Conservation (phyloP, 2,113 vertebrate species). For the Lepisosteus oculatus region DNA sequence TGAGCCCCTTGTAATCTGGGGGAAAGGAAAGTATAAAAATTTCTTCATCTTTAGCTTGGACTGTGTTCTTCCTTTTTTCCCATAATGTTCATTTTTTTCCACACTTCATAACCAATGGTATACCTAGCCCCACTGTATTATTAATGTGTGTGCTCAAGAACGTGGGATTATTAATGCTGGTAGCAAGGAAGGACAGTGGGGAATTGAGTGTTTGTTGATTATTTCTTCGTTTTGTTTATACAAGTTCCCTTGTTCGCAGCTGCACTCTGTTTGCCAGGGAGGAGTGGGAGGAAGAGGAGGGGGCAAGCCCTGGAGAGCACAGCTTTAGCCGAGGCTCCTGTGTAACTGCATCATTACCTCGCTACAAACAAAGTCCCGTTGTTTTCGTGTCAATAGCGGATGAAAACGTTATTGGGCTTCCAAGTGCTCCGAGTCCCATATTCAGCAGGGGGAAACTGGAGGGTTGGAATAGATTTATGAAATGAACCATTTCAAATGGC, state of each 20-base stretch:
- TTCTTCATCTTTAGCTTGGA: too few species aligned
- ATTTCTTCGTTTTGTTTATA: constrained; percentile 69
- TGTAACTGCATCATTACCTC: constrained; percentile 71
- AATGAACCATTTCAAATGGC: constrained; percentile 87
- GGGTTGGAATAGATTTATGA: constrained; percentile 80
- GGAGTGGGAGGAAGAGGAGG: constrained; percentile 15
- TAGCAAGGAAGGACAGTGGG: constrained; percentile 57
- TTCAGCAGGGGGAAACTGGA: constrained; percentile 54
- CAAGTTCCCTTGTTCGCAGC: constrained; percentile 59
- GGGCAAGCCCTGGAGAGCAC: constrained; percentile 56
- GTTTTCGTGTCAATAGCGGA: constrained; percentile 70
- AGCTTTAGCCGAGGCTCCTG: constrained; percentile 57
- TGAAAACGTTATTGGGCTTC: constrained; percentile 79
- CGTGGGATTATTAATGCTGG: constrained; percentile 59
- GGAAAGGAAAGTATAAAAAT: too few species aligned
- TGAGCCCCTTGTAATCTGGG: too few species aligned
- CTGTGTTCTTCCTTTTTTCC: background rate
- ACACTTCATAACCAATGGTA: constrained; percentile 39
- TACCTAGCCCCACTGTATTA: constrained; percentile 37
- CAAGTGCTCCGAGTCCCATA: constrained; percentile 62
- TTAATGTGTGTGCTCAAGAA: constrained; percentile 36
- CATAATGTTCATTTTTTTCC: constrained; percentile 19
- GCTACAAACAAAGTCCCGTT: constrained; percentile 66
- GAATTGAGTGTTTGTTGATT: constrained; percentile 63
- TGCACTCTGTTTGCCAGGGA: constrained; percentile 56